These are phyloP conservation scores for Seira musarum DNA, from an alignment of 2,888 invertebrate genomes.

Conservation along the genomic window DNA sequence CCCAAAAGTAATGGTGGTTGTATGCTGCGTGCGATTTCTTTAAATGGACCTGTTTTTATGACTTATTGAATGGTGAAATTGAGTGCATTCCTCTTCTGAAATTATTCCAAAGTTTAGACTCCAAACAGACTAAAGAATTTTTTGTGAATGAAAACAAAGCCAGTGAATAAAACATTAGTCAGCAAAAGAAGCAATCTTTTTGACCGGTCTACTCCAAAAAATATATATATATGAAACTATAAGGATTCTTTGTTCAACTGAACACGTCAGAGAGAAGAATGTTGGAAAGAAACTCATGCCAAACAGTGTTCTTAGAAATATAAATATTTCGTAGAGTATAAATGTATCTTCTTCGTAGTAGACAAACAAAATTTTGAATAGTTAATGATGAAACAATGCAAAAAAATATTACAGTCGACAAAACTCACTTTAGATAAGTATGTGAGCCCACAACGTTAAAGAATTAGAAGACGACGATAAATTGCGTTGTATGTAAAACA, in stretches of 20 bases:
- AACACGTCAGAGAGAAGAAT: neutral
- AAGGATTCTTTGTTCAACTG: neutral
- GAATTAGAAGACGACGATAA: too few species aligned
- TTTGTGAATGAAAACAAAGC: conserved; percentile 25
- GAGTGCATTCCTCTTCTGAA: conserved; percentile 26
- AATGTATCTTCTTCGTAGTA: too few species aligned
- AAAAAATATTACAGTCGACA: too few species aligned
- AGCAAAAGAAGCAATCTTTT: conserved; percentile 25
- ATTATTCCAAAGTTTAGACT: conserved; percentile 9
- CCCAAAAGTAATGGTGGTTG: too few species aligned
- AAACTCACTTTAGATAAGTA: too few species aligned
- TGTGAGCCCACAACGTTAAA: too few species aligned
- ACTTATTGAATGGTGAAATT: neutral
- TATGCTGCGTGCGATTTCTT: neutral
- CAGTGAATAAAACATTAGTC: conserved; percentile 25
- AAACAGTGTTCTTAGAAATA: conserved; percentile 34
- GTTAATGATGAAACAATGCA: conserved; percentile 46
- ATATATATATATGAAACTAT: neutral
- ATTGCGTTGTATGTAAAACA: too few species aligned
- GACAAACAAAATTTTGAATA: too few species aligned
- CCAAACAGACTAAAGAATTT: neutral
- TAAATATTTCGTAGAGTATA: neutral
- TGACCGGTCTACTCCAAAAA: conserved; percentile 41
- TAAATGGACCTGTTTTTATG: neutral
- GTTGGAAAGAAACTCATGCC: neutral